Evolutionary conservation across 2,888 invertebrate species (phyloP), one percentile per base, ranked within the genome.

Genomic region (Nematopogon swammerdamellus): DNA sequence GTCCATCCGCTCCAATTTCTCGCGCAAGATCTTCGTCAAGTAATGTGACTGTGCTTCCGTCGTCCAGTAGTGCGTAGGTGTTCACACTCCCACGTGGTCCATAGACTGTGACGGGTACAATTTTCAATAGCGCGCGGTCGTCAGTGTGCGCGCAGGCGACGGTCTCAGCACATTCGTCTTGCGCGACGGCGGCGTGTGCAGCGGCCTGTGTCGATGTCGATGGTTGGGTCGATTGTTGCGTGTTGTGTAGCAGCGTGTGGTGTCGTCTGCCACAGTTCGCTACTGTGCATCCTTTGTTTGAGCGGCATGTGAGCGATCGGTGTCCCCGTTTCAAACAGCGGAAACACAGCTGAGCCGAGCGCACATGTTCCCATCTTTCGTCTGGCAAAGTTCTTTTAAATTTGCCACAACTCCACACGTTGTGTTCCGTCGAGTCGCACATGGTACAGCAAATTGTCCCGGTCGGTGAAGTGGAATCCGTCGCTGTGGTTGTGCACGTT

Each of bases 271-370:
- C 44, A 25, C 53, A 53, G 19, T 43, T 36, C 18, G 46, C 44
- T 4, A 47, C 25, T n/a, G 44, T 47, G 43, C 51, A 51, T n/a
- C n/a, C 19, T 44, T 36, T 36, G 8, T 10, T 46, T 2, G 45
- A 25, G 18, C 20, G 45, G 20, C 53, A 53, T 1, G 2, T 5
- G 3, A 2, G 10, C 2, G 51, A 44, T 2, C 25, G 44, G 17
- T 52, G 50, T 42, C 48, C 44, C 2, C 25, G 46, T 10, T n/a
- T n/a, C 1, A 52, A 16, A 18, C 54, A 54, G 19, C 36, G 30
- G 20, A 54, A 52, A 29, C 50, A 49, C 11, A 52, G 49, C 17
- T 10, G 10, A 10, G 18, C 19, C 25, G 8, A 3, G 8, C 18
- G 10, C 8, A 16, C 11, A 8, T 19, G 11, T 6, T 19, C 20